Percentiles rank a stretch among this genome's conserved stretches.
Evolutionary conservation across 1,140 invertebrate species (phyloP).

Genomic region (Leptonema lineaticorne): DNA sequence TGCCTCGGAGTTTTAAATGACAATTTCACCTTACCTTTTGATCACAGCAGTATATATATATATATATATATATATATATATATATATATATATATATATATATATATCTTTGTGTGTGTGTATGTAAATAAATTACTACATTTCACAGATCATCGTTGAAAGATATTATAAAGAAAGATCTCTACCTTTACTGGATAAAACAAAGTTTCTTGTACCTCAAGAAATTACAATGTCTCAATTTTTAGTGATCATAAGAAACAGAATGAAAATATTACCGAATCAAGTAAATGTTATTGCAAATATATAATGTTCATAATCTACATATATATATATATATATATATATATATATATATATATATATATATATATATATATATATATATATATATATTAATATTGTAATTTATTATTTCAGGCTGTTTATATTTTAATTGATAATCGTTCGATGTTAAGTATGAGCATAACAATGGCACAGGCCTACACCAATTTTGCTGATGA

Average conservation of each 20-base stretch:
- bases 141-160: slow-evolving; percentile 75
- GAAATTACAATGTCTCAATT: slow-evolving; percentile 81
- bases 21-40: too few relatives aligned
- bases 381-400: background rate
- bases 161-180: slow-evolving; percentile 68
- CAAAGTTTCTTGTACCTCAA: slow-evolving; percentile 77
- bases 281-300: slow-evolving; percentile 44
- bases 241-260: slow-evolving; percentile 70
- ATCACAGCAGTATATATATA: too few relatives aligned
- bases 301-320: background rate
- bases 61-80: too few relatives aligned
- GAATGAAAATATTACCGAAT: slow-evolving; percentile 53
- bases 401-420: too few relatives aligned
- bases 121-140: too few relatives aligned
- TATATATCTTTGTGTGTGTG: too few relatives aligned
- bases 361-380: too few relatives aligned
- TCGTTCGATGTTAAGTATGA: slow-evolving; percentile 76
- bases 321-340: too few relatives aligned
- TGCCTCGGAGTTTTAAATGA: too few relatives aligned
- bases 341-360: too few relatives aligned
- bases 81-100: too few relatives aligned
- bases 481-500: slow-evolving; percentile 73
- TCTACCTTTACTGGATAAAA: slow-evolving; percentile 70
- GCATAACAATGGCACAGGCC: slow-evolving; percentile 75
- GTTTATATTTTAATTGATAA: slow-evolving; percentile 82